A percentile compares a stretch with the other conserved stretches of the same genome.
Conservation (phyloP, 2,113 vertebrate genomes). For the Eurystomus gularis region DNA sequence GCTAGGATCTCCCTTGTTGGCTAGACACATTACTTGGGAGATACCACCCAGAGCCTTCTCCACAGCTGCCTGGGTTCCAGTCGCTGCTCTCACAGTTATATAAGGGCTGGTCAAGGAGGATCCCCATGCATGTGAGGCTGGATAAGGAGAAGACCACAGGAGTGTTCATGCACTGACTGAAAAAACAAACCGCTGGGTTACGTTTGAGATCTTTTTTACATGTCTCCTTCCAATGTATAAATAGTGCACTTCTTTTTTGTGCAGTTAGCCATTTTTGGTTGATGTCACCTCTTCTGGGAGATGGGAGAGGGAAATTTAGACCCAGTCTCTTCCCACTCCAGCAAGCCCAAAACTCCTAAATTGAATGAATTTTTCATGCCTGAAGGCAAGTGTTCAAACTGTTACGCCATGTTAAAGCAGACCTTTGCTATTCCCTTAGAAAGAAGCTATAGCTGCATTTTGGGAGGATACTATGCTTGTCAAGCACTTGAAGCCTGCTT, state of each 20-base stretch:
- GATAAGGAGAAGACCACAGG: background rate
- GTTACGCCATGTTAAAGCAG: background rate
- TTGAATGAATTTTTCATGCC: background rate
- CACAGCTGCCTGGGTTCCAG: background rate
- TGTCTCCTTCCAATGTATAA: rapidly evolving
- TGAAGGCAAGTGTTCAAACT: background rate
- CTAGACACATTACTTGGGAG: background rate
- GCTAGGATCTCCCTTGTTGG: background rate
- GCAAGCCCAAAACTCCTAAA: background rate
- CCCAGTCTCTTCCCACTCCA: background rate
- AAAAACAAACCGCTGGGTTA: background rate
- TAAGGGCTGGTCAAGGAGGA: background rate
- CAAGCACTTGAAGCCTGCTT: background rate
- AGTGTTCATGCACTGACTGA: background rate
- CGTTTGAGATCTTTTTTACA: background rate
- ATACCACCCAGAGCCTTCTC: background rate
- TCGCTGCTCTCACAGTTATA: background rate
- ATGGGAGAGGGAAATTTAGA: background rate
- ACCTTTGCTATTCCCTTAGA: background rate
- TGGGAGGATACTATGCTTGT: background rate
- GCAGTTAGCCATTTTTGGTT: background rate
- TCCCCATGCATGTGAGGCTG: background rate
- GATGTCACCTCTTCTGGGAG: background rate
- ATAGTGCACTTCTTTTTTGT: background rate
- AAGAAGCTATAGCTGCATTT: background rate